A percentile compares a stretch with the other conserved stretches of the same genome.
phyloP scores from a whole-genome alignment of 1,140 invertebrate species.

The Caenorhabditis elegans region DNA sequence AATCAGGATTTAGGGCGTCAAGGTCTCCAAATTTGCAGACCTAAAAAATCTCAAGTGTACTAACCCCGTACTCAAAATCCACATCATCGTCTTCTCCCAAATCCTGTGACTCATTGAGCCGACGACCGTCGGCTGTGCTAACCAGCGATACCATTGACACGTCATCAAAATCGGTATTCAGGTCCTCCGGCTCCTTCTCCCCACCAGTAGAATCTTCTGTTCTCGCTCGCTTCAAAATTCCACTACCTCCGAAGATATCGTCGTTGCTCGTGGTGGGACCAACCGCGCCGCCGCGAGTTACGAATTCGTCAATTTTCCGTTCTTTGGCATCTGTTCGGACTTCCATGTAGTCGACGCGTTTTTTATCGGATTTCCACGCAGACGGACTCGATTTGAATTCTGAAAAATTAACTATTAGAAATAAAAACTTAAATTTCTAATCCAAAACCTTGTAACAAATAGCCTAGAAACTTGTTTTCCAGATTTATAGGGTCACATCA shows the following conservation, averaged over 20 bases:
- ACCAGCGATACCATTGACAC: background rate
- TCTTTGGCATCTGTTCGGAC: slow-evolving; percentile 3
- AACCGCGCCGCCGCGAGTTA: background rate
- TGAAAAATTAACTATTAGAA: background rate
- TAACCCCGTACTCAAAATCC: background rate
- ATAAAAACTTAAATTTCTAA: too few relatives aligned
- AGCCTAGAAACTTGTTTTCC: too few relatives aligned
- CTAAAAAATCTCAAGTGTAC: too few relatives aligned
- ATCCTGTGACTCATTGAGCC: background rate
- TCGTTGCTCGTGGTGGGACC: too few relatives aligned
- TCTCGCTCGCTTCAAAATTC: background rate
- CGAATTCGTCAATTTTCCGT: slow-evolving; percentile 7
- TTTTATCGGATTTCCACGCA: background rate
- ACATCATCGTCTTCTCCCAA: background rate
- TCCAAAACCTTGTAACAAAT: too few relatives aligned
- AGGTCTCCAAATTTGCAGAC: too few relatives aligned
- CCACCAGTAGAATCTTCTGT: background rate
- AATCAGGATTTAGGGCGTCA: too few relatives aligned
- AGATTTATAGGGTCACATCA: too few relatives aligned
- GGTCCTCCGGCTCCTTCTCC: background rate
- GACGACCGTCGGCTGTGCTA: background rate
- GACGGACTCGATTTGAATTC: background rate
- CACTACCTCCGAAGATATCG: too few relatives aligned
- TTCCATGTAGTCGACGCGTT: background rate
- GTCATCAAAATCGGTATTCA: background rate